Conservation (phyloP, 1,140 invertebrate genomes). For the Mamestra configurata region DNA sequence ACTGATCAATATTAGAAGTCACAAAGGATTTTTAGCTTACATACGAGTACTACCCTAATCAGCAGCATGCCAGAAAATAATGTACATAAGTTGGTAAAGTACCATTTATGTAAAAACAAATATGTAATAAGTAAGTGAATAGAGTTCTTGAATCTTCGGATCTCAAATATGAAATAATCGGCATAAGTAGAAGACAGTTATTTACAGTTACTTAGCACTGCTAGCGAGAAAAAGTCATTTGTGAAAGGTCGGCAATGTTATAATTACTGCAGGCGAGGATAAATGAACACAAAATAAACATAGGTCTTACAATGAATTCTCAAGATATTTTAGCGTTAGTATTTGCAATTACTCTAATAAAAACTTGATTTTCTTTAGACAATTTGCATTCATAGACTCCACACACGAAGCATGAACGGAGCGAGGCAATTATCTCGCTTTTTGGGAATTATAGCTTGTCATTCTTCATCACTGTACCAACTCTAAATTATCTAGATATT, state of each 20-base stretch:
- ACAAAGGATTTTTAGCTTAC: too few relatives aligned
- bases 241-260: constrained; percentile 8
- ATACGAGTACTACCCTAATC: too few relatives aligned
- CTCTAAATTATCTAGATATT: neutral
- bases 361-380: neutral
- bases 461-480: neutral
- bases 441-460: neutral
- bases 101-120: too few relatives aligned
- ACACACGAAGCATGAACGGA: neutral
- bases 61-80: too few relatives aligned
- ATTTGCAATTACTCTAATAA: neutral
- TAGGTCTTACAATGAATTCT: neutral
- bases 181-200: neutral
- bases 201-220: neutral
- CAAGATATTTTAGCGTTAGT: neutral
- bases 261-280: constrained; percentile 4
- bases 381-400: neutral
- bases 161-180: neutral
- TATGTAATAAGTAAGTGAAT: too few relatives aligned
- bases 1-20: too few relatives aligned
- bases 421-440: neutral
- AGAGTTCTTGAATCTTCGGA: neutral
- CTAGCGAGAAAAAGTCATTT: constrained; percentile 8
- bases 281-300: neutral
- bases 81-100: too few relatives aligned